Conservation (phyloP, 2,113 vertebrate genomes). For the Ivindomyrus marchei region DNA sequence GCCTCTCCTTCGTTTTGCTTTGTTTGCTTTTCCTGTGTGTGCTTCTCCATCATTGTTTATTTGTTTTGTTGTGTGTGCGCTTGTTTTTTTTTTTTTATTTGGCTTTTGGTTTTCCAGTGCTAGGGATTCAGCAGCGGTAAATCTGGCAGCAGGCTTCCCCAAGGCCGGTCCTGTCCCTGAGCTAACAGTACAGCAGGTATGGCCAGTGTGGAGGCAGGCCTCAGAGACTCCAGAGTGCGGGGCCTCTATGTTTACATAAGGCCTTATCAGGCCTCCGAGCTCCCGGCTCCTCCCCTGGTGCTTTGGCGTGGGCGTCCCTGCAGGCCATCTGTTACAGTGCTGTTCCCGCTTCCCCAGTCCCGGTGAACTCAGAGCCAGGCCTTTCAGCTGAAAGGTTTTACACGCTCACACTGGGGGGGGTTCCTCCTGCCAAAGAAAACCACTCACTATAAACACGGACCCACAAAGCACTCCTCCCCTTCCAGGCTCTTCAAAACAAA, state of each 20-base stretch:
- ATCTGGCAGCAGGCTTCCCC: background rate
- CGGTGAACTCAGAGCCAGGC: background rate
- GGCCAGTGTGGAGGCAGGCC: background rate
- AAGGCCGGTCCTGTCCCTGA: background rate
- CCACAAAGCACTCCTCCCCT: background rate
- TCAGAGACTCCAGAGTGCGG: background rate
- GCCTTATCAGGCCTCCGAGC: conserved; percentile 9
- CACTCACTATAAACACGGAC: conserved; percentile 1
- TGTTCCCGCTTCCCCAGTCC: background rate
- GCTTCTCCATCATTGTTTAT: background rate
- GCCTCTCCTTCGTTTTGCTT: background rate
- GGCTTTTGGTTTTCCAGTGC: background rate
- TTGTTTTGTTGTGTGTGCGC: background rate
- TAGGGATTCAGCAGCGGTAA: background rate
- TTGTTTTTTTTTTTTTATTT: background rate
- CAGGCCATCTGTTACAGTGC: conserved; percentile 12
- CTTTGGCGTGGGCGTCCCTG: conserved; percentile 3
- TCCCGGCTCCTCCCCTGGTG: background rate
- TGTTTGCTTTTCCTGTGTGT: background rate
- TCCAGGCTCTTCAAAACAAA: background rate
- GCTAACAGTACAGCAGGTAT: background rate
- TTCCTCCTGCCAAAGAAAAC: conserved; percentile 5
- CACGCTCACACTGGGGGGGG: background rate
- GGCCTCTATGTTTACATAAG: conserved; percentile 15
- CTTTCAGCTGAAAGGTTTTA: conserved; percentile 19